Percentiles rank a stretch among this genome's conserved stretches.
Conservation (phyloP, 2,797 vertebrate genomes). For the Anguilla marmorata region DNA sequence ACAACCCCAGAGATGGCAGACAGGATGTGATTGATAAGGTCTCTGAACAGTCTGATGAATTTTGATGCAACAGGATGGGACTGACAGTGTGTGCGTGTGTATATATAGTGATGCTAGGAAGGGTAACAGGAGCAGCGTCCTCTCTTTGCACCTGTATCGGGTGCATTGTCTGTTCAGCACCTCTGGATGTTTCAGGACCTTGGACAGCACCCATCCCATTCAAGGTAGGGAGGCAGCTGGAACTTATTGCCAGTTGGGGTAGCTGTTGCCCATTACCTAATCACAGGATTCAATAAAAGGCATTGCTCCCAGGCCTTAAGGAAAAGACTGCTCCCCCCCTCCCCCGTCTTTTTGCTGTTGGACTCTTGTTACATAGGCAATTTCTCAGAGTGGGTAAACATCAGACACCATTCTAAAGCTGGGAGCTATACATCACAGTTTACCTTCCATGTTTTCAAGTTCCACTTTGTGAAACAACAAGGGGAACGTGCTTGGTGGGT, state of each 20-base stretch:
- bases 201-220: background rate
- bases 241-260: too few relatives aligned
- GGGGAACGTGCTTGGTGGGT: background rate
- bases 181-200: background rate
- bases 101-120: too few relatives aligned
- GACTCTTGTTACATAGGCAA: too few relatives aligned
- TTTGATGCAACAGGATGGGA: conserved; percentile 50
- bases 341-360: too few relatives aligned
- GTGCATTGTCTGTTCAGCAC: background rate
- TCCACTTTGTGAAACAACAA: background rate
- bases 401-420: too few relatives aligned
- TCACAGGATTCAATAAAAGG: too few relatives aligned
- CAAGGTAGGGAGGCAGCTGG: background rate
- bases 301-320: too few relatives aligned
- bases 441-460: background rate
- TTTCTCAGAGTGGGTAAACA: too few relatives aligned
- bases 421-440: background rate
- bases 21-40: conserved; percentile 52
- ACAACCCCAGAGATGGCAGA: conserved; percentile 39
- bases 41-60: conserved; percentile 45
- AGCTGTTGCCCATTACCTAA: too few relatives aligned
- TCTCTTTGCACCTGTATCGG: too few relatives aligned
- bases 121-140: too few relatives aligned
- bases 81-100: conserved; percentile 35
- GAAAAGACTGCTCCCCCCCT: too few relatives aligned